Conservation (phyloP, 92 coral and sea anemone genomes). For the Siderastrea siderea region DNA sequence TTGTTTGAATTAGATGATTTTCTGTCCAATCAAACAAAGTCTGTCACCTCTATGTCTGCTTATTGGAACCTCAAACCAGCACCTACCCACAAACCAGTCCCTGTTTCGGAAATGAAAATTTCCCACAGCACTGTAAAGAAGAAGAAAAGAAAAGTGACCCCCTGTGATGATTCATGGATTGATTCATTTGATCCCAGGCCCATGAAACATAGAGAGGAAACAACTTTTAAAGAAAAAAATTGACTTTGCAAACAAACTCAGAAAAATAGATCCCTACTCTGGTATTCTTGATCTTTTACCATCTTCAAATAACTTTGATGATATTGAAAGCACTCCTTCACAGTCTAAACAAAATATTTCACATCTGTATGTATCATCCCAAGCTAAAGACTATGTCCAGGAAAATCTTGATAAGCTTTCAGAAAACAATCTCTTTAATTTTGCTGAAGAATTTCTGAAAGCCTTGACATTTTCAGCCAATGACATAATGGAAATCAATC, state of each 20-base stretch:
- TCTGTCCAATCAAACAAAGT: slow-evolving; percentile 61
- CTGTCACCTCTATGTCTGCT: slow-evolving; percentile 67
- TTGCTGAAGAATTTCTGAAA: slow-evolving; percentile 52
- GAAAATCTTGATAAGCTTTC: slow-evolving; percentile 26
- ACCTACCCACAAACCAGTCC: too few relatives aligned
- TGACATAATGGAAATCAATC: slow-evolving; percentile 44
- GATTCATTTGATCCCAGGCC: slow-evolving; percentile 76
- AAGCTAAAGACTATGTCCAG: slow-evolving; percentile 43
- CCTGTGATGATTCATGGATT: slow-evolving; percentile 76
- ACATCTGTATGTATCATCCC: slow-evolving; percentile 35
- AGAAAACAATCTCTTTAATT: not conserved
- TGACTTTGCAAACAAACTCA: slow-evolving; percentile 57
- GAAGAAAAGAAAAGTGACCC: slow-evolving; percentile 61
- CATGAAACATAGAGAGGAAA: slow-evolving; percentile 61
- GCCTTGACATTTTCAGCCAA: slow-evolving; percentile 48
- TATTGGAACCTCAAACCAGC: too few relatives aligned
- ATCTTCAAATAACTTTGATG: slow-evolving; percentile 12
- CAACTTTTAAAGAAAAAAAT: slow-evolving; percentile 34
- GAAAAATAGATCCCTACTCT: slow-evolving; percentile 62
- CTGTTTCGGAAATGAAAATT: slow-evolving; percentile 48
- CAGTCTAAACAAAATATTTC: not conserved
- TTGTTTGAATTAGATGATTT: slow-evolving; percentile 76
- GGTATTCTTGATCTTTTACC: slow-evolving; percentile 71
- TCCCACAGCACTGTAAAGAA: slow-evolving; percentile 34
- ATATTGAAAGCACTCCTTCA: slow-evolving; percentile 9